Evolutionary conservation across 2,113 vertebrate genomes (phyloP).

Genomic region (Misgurnus mizolepis): DNA sequence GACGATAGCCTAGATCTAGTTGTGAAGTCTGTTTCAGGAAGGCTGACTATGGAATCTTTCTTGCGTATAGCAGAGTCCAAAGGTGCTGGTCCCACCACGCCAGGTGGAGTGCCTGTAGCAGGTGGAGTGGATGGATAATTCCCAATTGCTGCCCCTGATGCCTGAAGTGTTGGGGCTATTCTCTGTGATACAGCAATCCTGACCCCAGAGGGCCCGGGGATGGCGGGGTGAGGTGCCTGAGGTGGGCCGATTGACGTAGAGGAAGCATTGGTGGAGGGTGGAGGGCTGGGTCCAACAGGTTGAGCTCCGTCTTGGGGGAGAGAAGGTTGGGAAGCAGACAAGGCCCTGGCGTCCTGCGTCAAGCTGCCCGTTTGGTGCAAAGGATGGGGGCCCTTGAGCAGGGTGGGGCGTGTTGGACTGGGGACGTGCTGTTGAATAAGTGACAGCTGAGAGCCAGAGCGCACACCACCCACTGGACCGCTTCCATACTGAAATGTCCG

Average conservation of each 20-base stretch:
- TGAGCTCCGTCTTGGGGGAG: conserved; percentile 83
- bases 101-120: conserved; percentile 60
- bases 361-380: conserved; percentile 83
- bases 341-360: conserved; percentile 83
- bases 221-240: conserved; percentile 63
- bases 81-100: conserved; percentile 66
- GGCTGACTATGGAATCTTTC: conserved; percentile 84
- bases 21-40: conserved; percentile 84
- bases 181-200: conserved; percentile 73
- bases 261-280: conserved; percentile 76
- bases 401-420: conserved; percentile 75
- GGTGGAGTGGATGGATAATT: conserved; percentile 66
- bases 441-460: conserved; percentile 85
- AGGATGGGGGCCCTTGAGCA: conserved; percentile 84
- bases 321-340: conserved; percentile 91
- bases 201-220: conserved; percentile 70
- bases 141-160: conserved; percentile 57
- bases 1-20: conserved; percentile 91
- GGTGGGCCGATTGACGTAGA: conserved; percentile 76
- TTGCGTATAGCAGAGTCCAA: conserved; percentile 79
- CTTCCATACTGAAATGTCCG: conserved; percentile 87
- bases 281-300: conserved; percentile 76
- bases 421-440: conserved; percentile 82
- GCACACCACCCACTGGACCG: conserved; percentile 61
- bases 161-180: conserved; percentile 70